Base-by-base conservation (phyloP, 2,888 invertebrate species). In the Notodromas monacha region DNA sequence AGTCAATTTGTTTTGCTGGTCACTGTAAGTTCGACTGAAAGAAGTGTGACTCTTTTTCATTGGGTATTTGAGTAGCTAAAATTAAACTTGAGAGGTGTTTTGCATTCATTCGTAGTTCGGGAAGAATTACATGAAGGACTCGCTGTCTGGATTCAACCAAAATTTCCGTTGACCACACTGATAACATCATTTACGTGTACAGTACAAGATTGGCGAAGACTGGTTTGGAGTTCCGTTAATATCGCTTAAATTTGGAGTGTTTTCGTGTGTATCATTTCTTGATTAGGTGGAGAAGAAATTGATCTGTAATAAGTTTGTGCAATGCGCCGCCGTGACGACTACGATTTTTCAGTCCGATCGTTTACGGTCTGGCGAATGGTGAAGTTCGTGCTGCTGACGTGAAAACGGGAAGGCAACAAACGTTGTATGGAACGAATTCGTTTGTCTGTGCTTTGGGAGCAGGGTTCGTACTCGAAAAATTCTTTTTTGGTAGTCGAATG, bases 131-230 rank as follows among this genome's bases (percentile, higher is more conserved):
- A n/a, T n/a, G 69, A 39, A 54, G 96, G 38, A 69, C 76, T 1
- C 96, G 96, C 47, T 89, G 84, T 38, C 76, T 81, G 1, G 89
- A 84, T 47, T 86, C 84, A 0, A 70, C 76, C n/a, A 68, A 77
- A 48, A 56, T 96, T 30, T 92, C 92, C 2, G 67, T 96, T 8
- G 92, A 76, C 0, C 96, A 96, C 50, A 79, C 79, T 30, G 96
- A 96, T 45, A 70, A 70, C 46, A 92, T 96, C 46, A 73, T 96
- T 21, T 96, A 76, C 45, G 84, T 96, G 3, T 96, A 96, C 50
- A 77, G 81, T 47, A 65, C 96, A 41, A 92, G 96, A 4, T n/a
- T n/a, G n/a, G n/a, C n/a, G n/a, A n/a, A n/a, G n/a, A n/a, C n/a
- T n/a, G n/a, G n/a, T n/a, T n/a, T n/a, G n/a, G n/a, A n/a, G n/a